Base-by-base conservation (phyloP, 1,140 invertebrate genomes). In the Caenorhabditis briggsae region DNA sequence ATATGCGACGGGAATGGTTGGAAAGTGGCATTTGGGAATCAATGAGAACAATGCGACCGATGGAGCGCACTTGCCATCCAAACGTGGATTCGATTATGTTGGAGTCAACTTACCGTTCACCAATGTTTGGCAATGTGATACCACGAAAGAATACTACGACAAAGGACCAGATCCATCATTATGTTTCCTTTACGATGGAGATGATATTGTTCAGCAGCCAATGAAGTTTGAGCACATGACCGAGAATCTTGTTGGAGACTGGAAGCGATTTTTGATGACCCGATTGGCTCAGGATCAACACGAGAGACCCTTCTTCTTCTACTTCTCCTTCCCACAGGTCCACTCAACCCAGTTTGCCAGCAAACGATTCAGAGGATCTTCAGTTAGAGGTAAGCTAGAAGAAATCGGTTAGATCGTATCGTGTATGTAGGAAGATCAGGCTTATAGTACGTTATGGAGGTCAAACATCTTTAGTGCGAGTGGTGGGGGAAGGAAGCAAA, bases 281-380 rank as follows among this genome's bases (percentile, higher is more conserved):
- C 48, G 90, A 48, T 33, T 83, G 48, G 84, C 78, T n/a, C 33
- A 89, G 33, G 70, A 89, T 41, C 89, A 88, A 74, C 41, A 86
- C 41, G 33, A 86, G 16, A 82, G 78, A 23, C 91, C 91, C 0
- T 92, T 92, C 89, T 92, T 93, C 86, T 92, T 92, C 83, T 92
- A 91, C 84, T 92, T 93, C 84, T 90, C 90, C 18, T 92, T 92
- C 55, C 91, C 91, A 8, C 91, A 92, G 55, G 92, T 92, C 20
- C 91, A 92, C 70, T 87, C 85, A 16, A 86, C 90, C 16, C 92
- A 92, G 83, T 92, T 92, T 74, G 91, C 91, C 16, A 90, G 87
- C 59, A 59, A 89, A 82, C 61, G 78, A 16, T 92, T 92, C 61
- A 84, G 70, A 23, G 89, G 89, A 56, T 85, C 64, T 33, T 92